Base-by-base conservation (phyloP, 1,140 invertebrate species). In the Pantala flavescens region DNA sequence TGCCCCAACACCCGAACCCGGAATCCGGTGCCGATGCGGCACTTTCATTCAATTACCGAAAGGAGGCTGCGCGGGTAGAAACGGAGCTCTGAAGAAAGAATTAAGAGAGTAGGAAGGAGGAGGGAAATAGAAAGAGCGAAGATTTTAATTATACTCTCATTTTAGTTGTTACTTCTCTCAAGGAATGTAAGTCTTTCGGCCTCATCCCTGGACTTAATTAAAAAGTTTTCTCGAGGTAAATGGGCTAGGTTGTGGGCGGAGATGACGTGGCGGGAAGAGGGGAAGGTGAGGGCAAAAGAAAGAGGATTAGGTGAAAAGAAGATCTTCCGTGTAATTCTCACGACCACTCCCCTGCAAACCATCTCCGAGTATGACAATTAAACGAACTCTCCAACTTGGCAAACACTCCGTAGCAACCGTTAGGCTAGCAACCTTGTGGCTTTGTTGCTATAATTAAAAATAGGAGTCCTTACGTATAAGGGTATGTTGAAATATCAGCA, bases 161-260 rank as follows among this genome's bases (percentile, higher is more conserved):
- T 63, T 63, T 63, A 21, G 14, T 63, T 16, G 14, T 63, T 16
- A 5, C 49, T 21, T 12, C n/a, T 21, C 49, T 19, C 3, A 63
- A 63, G 49, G 49, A 63, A 63, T 63, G 49, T 63, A 63, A 63
- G 3, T 63, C 49, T 63, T 63, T 63, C 12, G 14, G 49, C 49
- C n/a, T 12, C 49, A 12, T 16, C 49, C 12, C 49, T 12, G 49
- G 49, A 63, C 49, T 63, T 63, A 63, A 63, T 63, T 63, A 63
- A 63, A 36, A 63, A 63, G 49, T 63, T 63, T 63, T 63, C 49
- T 63, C 49, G 49, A 12, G 49, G 49, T 63, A 63, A 63, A 63
- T 63, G 49, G 49, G 49, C 49, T 21, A 3, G 16, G 3, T 63
- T 19, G 49, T 14, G 49, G 49, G 49, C 12, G 49, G n/a, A 16